Evolutionary conservation across 2,888 invertebrate species (phyloP).

Genomic region (Chalcosyrphus nemorum): DNA sequence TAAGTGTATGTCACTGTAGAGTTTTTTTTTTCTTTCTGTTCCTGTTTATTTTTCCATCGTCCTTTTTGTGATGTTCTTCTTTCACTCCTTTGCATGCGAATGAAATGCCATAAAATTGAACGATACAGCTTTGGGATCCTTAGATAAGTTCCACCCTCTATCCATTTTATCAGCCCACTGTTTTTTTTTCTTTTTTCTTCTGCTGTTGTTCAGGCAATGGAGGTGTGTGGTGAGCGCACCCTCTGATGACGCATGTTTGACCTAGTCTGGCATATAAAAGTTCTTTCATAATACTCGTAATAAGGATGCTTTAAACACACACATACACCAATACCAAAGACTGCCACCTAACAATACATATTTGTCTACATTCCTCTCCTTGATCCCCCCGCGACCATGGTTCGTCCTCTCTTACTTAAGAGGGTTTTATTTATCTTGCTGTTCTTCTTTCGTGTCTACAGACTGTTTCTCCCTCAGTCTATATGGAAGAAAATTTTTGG

Average conservation of each 20-base stretch:
- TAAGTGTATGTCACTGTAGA: conserved; percentile 39
- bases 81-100: neutral
- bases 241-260: conserved; percentile 65
- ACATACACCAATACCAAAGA: neutral
- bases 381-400: neutral
- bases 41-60: conserved; percentile 25
- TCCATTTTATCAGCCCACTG: conserved; percentile 9
- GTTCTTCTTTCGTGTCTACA: conserved; percentile 31
- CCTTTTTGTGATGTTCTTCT: conserved; percentile 23
- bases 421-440: conserved; percentile 28
- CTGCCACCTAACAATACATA: conserved; percentile 15
- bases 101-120: neutral
- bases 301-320: conserved; percentile 32
- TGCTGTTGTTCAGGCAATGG: too few relatives aligned
- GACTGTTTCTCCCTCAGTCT: neutral
- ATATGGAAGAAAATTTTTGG: neutral
- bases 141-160: neutral
- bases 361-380: conserved; percentile 27
- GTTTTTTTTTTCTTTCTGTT: neutral
- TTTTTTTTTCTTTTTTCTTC: neutral
- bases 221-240: conserved; percentile 29
- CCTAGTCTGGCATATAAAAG: conserved; percentile 64
- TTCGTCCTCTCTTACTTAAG: neutral
- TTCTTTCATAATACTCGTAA: conserved; percentile 48
- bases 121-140: neutral